Conservation (phyloP, 1,140 invertebrate species). For the Drosophila santomea region DNA sequence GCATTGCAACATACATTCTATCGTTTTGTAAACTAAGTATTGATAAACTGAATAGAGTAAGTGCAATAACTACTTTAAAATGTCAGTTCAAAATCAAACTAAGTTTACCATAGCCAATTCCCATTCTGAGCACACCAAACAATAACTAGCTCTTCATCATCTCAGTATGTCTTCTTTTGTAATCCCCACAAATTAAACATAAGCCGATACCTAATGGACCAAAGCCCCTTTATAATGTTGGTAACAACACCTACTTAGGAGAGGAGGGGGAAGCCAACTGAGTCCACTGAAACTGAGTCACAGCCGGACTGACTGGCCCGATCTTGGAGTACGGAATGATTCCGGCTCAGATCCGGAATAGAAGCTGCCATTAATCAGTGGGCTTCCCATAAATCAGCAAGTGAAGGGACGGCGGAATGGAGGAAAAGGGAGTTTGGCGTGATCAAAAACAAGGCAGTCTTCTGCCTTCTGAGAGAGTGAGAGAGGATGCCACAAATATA, state of each 20-base stretch:
- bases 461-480: slow-evolving; percentile 30
- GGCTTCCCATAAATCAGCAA: slow-evolving; percentile 67
- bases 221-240: slow-evolving; percentile 58
- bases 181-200: slow-evolving; percentile 70
- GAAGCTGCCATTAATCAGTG: slow-evolving; percentile 75
- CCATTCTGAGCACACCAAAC: neutral
- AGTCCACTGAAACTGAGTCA: slow-evolving; percentile 54
- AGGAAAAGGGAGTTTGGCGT: slow-evolving; percentile 24
- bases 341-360: slow-evolving; percentile 25
- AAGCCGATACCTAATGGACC: slow-evolving; percentile 54
- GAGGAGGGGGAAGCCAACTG: slow-evolving; percentile 10
- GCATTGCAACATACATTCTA: too few relatives aligned
- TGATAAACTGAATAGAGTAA: too few relatives aligned
- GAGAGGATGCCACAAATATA: slow-evolving; percentile 77
- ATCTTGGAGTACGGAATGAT: slow-evolving; percentile 17
- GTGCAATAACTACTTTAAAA: too few relatives aligned
- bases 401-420: slow-evolving; percentile 22
- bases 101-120: neutral
- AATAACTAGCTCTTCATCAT: slow-evolving; percentile 24
- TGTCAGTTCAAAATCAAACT: neutral
- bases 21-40: too few relatives aligned
- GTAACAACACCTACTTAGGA: slow-evolving; percentile 76
- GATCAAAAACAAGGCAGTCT: slow-evolving; percentile 42
- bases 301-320: slow-evolving; percentile 42
- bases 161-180: slow-evolving; percentile 25